Percentiles rank a stretch among this genome's conserved stretches.
These are phyloP conservation scores for Stegophylla sp. DNA, from an alignment of 2,888 invertebrate genomes.

Conservation along the genomic window DNA sequence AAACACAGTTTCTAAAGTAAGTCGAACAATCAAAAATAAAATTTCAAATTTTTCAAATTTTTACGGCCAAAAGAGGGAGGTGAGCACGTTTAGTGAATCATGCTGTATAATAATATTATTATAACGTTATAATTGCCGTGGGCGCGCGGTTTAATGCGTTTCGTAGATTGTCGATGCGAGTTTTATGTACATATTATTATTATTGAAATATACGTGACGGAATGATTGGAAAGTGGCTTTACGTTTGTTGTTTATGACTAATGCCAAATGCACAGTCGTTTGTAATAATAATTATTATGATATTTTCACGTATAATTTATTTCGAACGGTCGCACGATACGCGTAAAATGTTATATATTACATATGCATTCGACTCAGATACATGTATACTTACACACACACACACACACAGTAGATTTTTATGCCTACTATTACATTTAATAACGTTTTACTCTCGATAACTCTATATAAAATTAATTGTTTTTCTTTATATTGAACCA, in stretches of 20 bases:
- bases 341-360: neutral
- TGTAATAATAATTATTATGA: constrained; percentile 28
- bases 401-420: too few species aligned
- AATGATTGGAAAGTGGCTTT: constrained; percentile 34
- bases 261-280: constrained; percentile 33
- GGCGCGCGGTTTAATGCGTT: neutral
- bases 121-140: too few species aligned
- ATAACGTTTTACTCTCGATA: too few species aligned
- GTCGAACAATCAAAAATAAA: too few species aligned
- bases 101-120: neutral
- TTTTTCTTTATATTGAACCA: too few species aligned
- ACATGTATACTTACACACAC: too few species aligned
- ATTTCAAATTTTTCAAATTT: too few species aligned
- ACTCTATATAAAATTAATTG: too few species aligned
- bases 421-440: too few species aligned
- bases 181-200: neutral
- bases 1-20: too few species aligned
- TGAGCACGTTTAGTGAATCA: neutral
- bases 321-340: constrained; percentile 11
- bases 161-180: constrained; percentile 5
- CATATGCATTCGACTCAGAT: too few species aligned
- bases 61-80: too few species aligned
- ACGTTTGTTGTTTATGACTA: constrained; percentile 24
- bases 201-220: neutral
- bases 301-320: constrained; percentile 19